Conservation (phyloP, 2,888 invertebrate species). For the Drosophila rellima region DNA sequence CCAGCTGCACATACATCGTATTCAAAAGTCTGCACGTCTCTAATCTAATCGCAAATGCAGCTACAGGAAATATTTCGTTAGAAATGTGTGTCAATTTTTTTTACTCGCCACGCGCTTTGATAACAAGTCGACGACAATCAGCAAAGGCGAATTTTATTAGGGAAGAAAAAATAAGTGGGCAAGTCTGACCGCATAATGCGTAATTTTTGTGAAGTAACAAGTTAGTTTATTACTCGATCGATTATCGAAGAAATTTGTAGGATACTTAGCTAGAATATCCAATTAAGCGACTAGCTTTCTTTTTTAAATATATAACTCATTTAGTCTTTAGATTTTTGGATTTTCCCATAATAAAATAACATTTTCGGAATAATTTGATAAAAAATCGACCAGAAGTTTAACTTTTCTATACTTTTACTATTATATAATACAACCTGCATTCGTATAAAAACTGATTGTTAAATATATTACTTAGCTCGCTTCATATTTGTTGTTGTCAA, state of each 20-base stretch:
- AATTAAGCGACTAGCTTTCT: no score
- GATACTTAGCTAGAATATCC: no score
- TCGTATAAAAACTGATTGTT: constrained; percentile 1
- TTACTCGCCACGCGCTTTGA: constrained; percentile 28
- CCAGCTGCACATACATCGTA: constrained; percentile 20
- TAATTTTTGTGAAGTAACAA: background rate
- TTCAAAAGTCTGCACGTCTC: constrained; percentile 11
- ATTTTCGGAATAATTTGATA: no score
- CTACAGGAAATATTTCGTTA: constrained; percentile 27
- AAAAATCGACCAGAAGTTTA: no score
- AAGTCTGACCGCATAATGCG: background rate
- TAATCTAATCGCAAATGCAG: constrained; percentile 58
- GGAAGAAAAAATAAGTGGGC: constrained; percentile 3
- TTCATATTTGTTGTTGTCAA: constrained; percentile 17
- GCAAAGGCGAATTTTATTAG: constrained; percentile 1
- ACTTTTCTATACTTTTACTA: background rate
- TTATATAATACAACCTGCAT: constrained; percentile 11
- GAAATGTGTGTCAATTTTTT: constrained; percentile 54
- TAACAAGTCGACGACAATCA: constrained; percentile 30
- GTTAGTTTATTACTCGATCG: background rate
- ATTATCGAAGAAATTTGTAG: background rate
- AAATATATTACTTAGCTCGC: constrained; percentile 14
- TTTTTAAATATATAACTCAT: no score
- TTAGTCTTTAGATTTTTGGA: no score
- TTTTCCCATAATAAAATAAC: no score